phyloP scores from a whole-genome alignment of 1,140 invertebrate genomes.

The Pissodes strobi region DNA sequence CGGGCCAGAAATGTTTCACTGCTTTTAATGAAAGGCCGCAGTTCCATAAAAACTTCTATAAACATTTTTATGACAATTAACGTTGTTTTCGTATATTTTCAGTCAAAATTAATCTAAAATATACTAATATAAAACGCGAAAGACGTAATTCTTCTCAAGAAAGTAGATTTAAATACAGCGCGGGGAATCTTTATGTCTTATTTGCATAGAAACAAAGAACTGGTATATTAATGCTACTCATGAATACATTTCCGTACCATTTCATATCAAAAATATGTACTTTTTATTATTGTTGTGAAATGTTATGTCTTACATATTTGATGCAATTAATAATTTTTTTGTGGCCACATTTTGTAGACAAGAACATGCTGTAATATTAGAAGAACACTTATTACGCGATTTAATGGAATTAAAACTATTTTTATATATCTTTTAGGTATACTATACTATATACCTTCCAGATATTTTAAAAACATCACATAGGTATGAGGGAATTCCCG shows the following conservation, averaged over 20 bases:
- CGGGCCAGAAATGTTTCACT: too few species aligned
- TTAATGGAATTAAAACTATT: too few species aligned
- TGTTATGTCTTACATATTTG: slow-evolving; percentile 11
- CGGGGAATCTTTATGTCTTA: slow-evolving; percentile 32
- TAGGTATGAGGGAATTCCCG: too few species aligned
- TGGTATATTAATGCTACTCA: slow-evolving; percentile 13
- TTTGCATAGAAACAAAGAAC: slow-evolving; percentile 36
- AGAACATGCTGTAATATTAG: too few species aligned
- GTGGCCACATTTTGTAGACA: too few species aligned
- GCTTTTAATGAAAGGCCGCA: too few species aligned
- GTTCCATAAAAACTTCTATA: slow-evolving; percentile 22
- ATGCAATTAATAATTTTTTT: too few species aligned
- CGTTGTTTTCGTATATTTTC: slow-evolving; percentile 32
- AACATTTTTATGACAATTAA: slow-evolving; percentile 32
- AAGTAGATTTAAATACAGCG: slow-evolving; percentile 36
- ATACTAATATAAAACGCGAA: slow-evolving; percentile 34
- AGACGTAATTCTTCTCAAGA: slow-evolving; percentile 30
- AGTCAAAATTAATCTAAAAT: slow-evolving; percentile 30
- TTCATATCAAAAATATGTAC: slow-evolving; percentile 22
- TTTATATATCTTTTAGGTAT: too few species aligned
- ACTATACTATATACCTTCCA: too few species aligned
- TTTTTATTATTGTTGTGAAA: slow-evolving; percentile 29
- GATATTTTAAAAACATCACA: too few species aligned
- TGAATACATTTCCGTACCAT: slow-evolving; percentile 36
- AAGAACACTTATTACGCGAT: too few species aligned